These are phyloP conservation scores for Esox masquinongy DNA, from an alignment of 2,797 vertebrate species.

Conservation along the genomic window DNA sequence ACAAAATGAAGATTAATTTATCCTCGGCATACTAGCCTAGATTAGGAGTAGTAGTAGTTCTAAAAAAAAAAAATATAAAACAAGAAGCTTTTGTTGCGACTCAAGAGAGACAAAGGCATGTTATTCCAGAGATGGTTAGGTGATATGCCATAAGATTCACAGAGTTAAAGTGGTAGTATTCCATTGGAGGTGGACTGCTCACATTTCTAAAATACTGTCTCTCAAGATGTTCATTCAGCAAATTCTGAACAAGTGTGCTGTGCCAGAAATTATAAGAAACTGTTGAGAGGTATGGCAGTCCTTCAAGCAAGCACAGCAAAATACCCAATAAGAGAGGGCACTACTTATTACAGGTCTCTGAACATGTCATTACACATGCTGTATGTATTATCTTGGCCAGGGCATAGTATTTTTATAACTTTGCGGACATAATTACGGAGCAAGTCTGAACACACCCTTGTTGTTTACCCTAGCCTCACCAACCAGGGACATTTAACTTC, in stretches of 20 bases:
- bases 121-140: background rate
- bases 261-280: constrained; percentile 6
- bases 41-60: background rate
- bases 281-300: constrained; percentile 23
- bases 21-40: background rate
- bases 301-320: constrained; percentile 37
- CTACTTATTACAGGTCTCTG: constrained; percentile 52
- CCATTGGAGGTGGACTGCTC: background rate
- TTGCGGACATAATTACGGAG: constrained; percentile 45
- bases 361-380: constrained; percentile 67
- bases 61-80: constrained; percentile 15
- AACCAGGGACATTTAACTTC: constrained; percentile 25
- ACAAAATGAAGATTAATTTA: background rate
- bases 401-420: constrained; percentile 66
- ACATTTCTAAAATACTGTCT: background rate
- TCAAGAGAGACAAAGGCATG: background rate
- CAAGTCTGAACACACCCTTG: constrained; percentile 55
- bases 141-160: background rate
- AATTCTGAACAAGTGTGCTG: background rate
- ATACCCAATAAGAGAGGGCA: constrained; percentile 52
- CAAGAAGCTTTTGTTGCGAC: background rate
- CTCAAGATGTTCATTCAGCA: background rate
- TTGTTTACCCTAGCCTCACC: constrained; percentile 49
- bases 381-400: constrained; percentile 48
- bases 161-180: background rate